Evolutionary conservation across 2,888 invertebrate species (phyloP).

Genomic region (Melanargia galathea): DNA sequence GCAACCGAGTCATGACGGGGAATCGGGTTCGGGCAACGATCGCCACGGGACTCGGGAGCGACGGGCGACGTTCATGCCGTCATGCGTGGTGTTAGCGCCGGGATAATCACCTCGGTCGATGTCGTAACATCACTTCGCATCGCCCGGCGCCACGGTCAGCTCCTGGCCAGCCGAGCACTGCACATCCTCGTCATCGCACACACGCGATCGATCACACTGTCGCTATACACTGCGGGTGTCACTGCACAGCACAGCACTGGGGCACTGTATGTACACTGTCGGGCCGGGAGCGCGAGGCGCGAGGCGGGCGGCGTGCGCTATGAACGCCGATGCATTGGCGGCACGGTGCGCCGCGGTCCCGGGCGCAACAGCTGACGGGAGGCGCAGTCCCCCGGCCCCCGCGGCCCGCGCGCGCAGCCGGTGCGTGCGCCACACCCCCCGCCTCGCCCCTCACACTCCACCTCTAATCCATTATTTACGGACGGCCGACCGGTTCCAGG

Average conservation of each 20-base stretch:
- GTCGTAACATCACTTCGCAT: conserved; percentile 79
- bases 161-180: conserved; percentile 61
- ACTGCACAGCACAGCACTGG: conserved; percentile 57
- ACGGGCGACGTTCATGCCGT: conserved; percentile 51
- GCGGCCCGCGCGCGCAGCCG: conserved; percentile 63
- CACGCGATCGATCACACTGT: conserved; percentile 55
- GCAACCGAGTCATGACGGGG: conserved; percentile 52
- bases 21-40: conserved; percentile 50
- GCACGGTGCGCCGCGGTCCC: conserved; percentile 69
- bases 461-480: conserved; percentile 82
- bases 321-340: conserved; percentile 79
- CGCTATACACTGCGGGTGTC: conserved; percentile 46
- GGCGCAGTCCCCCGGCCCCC: conserved; percentile 68
- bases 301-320: conserved; percentile 68
- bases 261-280: conserved; percentile 54
- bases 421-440: conserved; percentile 70
- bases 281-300: conserved; percentile 45
- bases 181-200: conserved; percentile 71
- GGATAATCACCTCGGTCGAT: conserved; percentile 81
- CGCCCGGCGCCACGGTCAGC: conserved; percentile 74
- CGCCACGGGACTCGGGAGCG: conserved; percentile 45
- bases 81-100: conserved; percentile 70
- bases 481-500: conserved; percentile 80
- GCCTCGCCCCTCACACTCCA: conserved; percentile 65
- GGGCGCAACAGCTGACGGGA: conserved; percentile 82